These are phyloP conservation scores for Lucifuga dentata DNA, from an alignment of 2,113 vertebrate species.

Conservation along the genomic window DNA sequence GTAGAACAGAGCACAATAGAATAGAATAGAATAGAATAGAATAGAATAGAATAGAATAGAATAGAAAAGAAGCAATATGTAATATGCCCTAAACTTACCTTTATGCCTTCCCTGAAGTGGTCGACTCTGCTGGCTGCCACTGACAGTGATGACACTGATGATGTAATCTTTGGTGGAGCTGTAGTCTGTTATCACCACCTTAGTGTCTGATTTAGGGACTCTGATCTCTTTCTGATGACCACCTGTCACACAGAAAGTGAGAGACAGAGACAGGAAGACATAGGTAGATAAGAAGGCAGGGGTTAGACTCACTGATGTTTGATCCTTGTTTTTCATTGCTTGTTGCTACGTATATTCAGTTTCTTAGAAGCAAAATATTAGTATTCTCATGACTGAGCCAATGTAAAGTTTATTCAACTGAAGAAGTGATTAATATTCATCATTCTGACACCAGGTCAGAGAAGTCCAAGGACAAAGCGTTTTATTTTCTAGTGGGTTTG, in stretches of 20 bases:
- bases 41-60: neutral
- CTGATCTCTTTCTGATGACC: constrained; percentile 78
- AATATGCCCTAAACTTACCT: constrained; percentile 66
- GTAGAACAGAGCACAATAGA: too few species aligned
- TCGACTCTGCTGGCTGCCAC: constrained; percentile 77
- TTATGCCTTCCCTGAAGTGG: constrained; percentile 76
- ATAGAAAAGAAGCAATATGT: neutral
- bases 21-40: neutral
- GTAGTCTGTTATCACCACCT: constrained; percentile 81
- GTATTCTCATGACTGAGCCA: neutral
- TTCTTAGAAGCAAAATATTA: constrained; percentile 21
- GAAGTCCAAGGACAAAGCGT: constrained; percentile 28
- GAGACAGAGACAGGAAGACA: neutral
- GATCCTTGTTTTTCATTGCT: constrained; percentile 23
- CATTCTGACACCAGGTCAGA: constrained; percentile 15
- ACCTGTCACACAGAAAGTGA: constrained; percentile 55
- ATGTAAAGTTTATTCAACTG: neutral
- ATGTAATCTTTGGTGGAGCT: constrained; percentile 73
- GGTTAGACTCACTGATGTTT: constrained; percentile 38
- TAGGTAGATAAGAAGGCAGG: constrained; percentile 10
- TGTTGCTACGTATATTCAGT: constrained; percentile 11
- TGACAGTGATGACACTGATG: constrained; percentile 79
- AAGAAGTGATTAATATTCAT: constrained; percentile 25
- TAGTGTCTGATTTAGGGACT: constrained; percentile 77
- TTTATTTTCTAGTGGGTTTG: neutral